These are phyloP conservation scores for Drosophila micromelanica DNA, from an alignment of 1,140 invertebrate genomes.

Conservation along the genomic window DNA sequence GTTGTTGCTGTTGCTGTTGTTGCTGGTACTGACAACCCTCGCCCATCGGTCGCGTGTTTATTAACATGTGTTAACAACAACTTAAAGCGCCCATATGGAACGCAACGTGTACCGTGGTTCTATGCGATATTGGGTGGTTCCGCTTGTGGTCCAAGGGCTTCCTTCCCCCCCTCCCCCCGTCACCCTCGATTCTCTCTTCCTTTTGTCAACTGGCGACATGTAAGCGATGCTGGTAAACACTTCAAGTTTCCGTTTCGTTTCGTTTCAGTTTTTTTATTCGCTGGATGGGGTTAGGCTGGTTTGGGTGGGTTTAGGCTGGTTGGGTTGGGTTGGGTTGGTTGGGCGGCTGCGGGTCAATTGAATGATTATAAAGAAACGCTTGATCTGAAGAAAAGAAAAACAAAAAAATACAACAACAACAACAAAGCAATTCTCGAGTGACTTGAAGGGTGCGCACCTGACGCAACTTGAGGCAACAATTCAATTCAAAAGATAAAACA, in stretches of 20 bases:
- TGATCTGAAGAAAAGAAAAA: background rate
- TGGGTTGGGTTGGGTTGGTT: no score
- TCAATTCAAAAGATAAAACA: background rate
- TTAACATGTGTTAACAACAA: constrained; percentile 83
- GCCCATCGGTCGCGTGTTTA: constrained; percentile 65
- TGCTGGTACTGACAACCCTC: constrained; percentile 17
- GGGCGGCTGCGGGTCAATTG: constrained; percentile 42
- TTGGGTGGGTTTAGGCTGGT: constrained; percentile 15
- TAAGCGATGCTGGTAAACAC: constrained; percentile 78
- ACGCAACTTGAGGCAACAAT: constrained; percentile 17
- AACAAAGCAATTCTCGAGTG: constrained; percentile 7
- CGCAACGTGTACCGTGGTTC: background rate
- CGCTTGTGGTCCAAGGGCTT: constrained; percentile 30
- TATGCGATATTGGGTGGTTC: constrained; percentile 25
- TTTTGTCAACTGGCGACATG: constrained; percentile 43
- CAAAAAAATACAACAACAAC: background rate
- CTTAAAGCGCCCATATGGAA: constrained; percentile 78
- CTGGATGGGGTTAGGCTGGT: constrained; percentile 18
- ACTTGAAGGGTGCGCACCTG: constrained; percentile 20
- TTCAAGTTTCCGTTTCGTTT: constrained; percentile 69
- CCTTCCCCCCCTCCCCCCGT: no score
- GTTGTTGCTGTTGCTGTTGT: constrained; percentile 28
- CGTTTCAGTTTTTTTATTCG: constrained; percentile 26
- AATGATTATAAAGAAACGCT: constrained; percentile 17
- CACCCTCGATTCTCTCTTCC: constrained; percentile 19